A percentile compares a stretch with the other conserved stretches of the same genome.
phyloP scores from a whole-genome alignment of 1,140 invertebrate species.

The Coenobita brevimanus region DNA sequence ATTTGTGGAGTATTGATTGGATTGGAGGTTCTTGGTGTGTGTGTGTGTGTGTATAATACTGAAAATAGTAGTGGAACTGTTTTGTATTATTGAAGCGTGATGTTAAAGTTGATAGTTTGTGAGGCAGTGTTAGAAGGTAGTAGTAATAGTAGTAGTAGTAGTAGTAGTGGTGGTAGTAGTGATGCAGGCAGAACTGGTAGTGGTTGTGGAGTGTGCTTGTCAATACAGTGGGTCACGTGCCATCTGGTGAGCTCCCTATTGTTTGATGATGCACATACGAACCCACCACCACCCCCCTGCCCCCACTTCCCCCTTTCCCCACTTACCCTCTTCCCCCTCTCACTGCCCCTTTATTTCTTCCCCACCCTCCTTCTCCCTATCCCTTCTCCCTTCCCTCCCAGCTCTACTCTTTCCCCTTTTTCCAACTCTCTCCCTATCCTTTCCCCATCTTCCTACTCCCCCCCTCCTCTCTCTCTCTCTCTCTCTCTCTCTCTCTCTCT shows the following conservation, averaged over 20 bases:
- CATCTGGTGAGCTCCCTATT: neutral
- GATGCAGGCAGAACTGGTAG: too few species aligned
- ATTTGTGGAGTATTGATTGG: too few species aligned
- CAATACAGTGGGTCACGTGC: too few species aligned
- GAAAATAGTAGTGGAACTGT: too few species aligned
- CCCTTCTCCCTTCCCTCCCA: neutral
- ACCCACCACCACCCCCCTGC: neutral
- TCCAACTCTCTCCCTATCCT: neutral
- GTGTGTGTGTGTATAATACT: too few species aligned
- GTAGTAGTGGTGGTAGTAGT: too few species aligned
- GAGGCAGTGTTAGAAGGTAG: too few species aligned
- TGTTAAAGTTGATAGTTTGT: too few species aligned
- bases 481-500: slow-evolving; percentile 18
- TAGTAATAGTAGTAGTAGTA: too few species aligned
- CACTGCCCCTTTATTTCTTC: neutral
- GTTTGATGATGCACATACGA: neutral
- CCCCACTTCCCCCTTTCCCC: neutral
- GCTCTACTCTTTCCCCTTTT: neutral
- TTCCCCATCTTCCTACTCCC: neutral
- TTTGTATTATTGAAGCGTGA: too few species aligned
- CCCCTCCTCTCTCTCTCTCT: neutral
- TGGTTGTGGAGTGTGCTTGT: too few species aligned
- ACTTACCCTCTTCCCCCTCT: neutral
- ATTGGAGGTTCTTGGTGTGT: too few species aligned
- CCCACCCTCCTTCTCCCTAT: neutral